Evolutionary conservation across 1,140 invertebrate species (phyloP), one percentile per base, ranked within the genome.

Genomic region (Glomeris maerens): DNA sequence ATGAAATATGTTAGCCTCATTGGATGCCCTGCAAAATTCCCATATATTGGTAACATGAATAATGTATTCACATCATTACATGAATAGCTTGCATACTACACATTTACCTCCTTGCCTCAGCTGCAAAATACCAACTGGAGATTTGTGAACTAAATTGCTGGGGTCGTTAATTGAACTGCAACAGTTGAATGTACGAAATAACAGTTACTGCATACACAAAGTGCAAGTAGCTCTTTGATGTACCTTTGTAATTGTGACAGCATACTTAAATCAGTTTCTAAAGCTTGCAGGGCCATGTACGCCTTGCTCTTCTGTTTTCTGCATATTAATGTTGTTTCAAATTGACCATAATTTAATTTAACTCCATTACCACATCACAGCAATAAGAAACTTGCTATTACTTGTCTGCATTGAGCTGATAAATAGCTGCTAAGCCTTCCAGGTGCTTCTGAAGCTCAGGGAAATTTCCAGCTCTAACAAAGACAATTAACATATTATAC

Each of bases 1-100:
- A 95, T 84, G 64, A 94, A 94, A 65, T 93, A 97, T 0, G 86
- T 92, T 13, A 96, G 66, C 59, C 85, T 85, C 83, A 94, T 88
- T 0, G 90, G 83, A 64, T 92, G 87, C 28, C 88, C 79, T 82
- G 64, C 25, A 66, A 69, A n/a, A n/a, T n/a, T n/a, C n/a, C n/a
- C n/a, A n/a, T n/a, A n/a, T n/a, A n/a, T n/a, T n/a, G n/a, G n/a
- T n/a, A n/a, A 55, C 23, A 46, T n/a, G 22, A 14, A 36, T 23
- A 48, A 48, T 21, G 21, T 36, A 48, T 39, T 46, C 49, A 48
- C 45, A 29, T 42, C 13, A 49, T 14, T 25, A 17, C 14, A 50
- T 13, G 14, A 52, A n/a, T 27, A 50, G 21, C 39, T 27, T 20
- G 40, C 26, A 31, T 27, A 52, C n/a, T 25, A 10, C 3, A 22